Conservation (phyloP, 2,113 vertebrate species). For the Semnopithecus entellus region DNA sequence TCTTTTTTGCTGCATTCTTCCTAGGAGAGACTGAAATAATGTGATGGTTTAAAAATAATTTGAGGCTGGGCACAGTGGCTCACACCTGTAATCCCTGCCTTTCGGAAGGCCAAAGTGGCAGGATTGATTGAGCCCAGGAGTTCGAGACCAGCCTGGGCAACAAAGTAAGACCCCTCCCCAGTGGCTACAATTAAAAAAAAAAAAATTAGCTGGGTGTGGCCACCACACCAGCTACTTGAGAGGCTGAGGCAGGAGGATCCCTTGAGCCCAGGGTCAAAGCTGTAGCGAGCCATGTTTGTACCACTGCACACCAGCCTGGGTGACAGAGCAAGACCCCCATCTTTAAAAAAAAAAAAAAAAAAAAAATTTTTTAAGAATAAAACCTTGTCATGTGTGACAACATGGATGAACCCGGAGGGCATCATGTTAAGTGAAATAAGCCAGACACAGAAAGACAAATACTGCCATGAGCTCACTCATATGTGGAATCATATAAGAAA, state of each 20-base stretch:
- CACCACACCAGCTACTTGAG: too few species aligned
- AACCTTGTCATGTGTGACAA: background rate
- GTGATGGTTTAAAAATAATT: slow-evolving; percentile 34
- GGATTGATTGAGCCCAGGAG: background rate
- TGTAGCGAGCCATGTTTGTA: too few species aligned
- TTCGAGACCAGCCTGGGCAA: background rate
- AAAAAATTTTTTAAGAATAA: background rate
- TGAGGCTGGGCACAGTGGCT: background rate
- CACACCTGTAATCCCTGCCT: background rate
- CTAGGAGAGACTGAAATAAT: slow-evolving; percentile 38
- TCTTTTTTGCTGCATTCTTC: slow-evolving; percentile 39
- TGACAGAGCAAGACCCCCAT: too few species aligned
- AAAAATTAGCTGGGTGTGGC: background rate
- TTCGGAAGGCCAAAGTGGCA: background rate
- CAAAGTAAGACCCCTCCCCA: background rate
- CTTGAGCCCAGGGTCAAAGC: too few species aligned
- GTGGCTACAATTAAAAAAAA: background rate
- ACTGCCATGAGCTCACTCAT: background rate
- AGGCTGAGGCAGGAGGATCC: too few species aligned
- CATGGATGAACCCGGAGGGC: background rate
- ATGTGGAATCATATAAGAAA: background rate
- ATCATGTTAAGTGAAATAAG: background rate
- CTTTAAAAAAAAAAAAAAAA: too few species aligned
- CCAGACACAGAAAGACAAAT: background rate
- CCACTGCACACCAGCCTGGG: too few species aligned